These are phyloP conservation scores for Elysia chlorotica DNA, from an alignment of 1,140 invertebrate genomes.

Conservation along the genomic window DNA sequence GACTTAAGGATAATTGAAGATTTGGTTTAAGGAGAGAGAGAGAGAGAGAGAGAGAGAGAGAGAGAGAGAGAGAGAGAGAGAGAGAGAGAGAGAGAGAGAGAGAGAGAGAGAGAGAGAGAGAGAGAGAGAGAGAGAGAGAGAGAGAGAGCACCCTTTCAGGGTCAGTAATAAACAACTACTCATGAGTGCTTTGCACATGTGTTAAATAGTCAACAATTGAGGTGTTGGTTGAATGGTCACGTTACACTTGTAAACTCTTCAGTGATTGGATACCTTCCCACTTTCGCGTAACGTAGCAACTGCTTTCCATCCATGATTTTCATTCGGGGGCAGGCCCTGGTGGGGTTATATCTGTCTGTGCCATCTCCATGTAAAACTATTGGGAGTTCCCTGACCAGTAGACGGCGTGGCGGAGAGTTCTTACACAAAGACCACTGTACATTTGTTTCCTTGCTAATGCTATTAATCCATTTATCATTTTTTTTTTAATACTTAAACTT, in stretches of 20 bases:
- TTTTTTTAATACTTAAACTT: no score
- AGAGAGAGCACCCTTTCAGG: neutral
- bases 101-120: neutral
- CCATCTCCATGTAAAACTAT: no score
- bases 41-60: conserved; percentile 3
- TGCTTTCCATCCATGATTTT: no score
- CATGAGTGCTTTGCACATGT: neutral
- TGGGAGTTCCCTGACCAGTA: no score
- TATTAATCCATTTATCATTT: no score
- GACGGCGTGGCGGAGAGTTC: no score
- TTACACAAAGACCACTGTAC: no score
- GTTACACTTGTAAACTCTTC: neutral
- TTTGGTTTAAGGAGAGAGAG: neutral
- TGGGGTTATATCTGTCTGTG: no score
- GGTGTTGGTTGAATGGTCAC: no score
- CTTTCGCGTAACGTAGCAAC: no score
- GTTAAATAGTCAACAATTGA: neutral
- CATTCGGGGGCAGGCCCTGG: no score
- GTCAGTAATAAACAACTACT: neutral
- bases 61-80: conserved; percentile 4
- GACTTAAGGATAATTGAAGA: neutral
- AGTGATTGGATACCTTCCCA: neutral
- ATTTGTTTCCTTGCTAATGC: no score
- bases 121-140: neutral
- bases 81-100: conserved; percentile 11